Evolutionary conservation across 2,888 invertebrate genomes (phyloP).

Genomic region (Dynastes maya): DNA sequence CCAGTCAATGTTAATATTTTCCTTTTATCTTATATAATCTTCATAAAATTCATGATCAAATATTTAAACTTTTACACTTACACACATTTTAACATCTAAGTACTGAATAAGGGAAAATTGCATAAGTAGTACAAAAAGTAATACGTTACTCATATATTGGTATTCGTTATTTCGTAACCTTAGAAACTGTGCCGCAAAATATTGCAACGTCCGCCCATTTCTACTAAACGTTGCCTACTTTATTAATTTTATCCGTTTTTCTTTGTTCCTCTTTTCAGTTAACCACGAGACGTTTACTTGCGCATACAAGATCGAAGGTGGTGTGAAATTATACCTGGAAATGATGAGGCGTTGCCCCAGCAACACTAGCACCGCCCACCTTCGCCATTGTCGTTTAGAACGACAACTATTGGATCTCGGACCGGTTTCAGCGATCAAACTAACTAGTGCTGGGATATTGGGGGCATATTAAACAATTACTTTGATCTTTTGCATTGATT

Average conservation of each 20-base stretch:
- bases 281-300: not conserved
- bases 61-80: too few relatives aligned
- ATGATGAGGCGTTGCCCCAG: constrained; percentile 23
- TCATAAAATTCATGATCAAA: too few relatives aligned
- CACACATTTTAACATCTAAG: too few relatives aligned
- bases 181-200: not conserved
- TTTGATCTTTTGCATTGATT: too few relatives aligned
- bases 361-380: constrained; percentile 34
- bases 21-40: too few relatives aligned
- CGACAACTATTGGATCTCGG: constrained; percentile 31
- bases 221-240: too few relatives aligned
- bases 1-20: too few relatives aligned
- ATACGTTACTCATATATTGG: not conserved
- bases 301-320: not conserved
- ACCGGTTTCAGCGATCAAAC: not conserved
- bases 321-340: constrained; percentile 2
- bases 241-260: not conserved
- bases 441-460: not conserved
- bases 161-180: not conserved
- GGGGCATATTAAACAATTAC: too few relatives aligned
- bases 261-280: not conserved
- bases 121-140: not conserved
- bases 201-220: too few relatives aligned
- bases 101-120: too few relatives aligned
- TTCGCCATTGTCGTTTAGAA: constrained; percentile 37